Conservation (phyloP, 2,888 invertebrate genomes). For the Himalopsyche kuldschensis region DNA sequence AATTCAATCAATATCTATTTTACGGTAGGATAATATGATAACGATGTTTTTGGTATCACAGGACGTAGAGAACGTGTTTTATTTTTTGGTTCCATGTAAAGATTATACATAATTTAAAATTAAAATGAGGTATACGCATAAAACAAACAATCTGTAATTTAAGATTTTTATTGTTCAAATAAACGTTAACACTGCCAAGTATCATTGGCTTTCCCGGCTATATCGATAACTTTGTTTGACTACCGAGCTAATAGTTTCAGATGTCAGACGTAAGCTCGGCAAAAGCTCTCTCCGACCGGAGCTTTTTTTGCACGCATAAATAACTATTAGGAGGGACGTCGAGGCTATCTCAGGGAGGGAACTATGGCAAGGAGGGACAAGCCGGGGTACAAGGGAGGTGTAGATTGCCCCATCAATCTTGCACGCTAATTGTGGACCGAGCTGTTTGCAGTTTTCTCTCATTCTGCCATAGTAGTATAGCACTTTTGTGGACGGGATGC, state of each 20-base stretch:
- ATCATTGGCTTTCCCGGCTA: not conserved
- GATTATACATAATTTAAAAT: too few relatives aligned
- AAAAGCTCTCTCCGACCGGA: not conserved
- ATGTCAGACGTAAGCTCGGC: not conserved
- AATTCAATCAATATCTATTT: too few relatives aligned
- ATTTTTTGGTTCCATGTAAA: too few relatives aligned
- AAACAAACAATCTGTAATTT: too few relatives aligned
- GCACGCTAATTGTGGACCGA: constrained; percentile 38
- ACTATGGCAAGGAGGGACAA: not conserved
- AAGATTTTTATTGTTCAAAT: too few relatives aligned
- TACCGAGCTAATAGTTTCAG: not conserved
- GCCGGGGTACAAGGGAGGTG: constrained; percentile 19
- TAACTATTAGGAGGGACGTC: constrained; percentile 16
- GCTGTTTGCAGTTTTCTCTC: constrained; percentile 37
- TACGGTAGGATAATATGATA: too few relatives aligned
- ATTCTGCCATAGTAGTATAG: constrained; percentile 7
- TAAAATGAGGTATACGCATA: too few relatives aligned
- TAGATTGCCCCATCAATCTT: constrained; percentile 39
- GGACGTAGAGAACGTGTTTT: too few relatives aligned
- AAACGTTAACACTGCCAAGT: too few relatives aligned
- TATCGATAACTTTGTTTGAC: not conserved
- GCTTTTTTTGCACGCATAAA: constrained; percentile 23
- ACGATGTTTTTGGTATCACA: too few relatives aligned
- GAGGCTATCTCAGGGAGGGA: not conserved
- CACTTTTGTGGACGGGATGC: not conserved